Base-by-base conservation (phyloP, 2,797 vertebrate genomes). In the Kryptolebias ocellatus region DNA sequence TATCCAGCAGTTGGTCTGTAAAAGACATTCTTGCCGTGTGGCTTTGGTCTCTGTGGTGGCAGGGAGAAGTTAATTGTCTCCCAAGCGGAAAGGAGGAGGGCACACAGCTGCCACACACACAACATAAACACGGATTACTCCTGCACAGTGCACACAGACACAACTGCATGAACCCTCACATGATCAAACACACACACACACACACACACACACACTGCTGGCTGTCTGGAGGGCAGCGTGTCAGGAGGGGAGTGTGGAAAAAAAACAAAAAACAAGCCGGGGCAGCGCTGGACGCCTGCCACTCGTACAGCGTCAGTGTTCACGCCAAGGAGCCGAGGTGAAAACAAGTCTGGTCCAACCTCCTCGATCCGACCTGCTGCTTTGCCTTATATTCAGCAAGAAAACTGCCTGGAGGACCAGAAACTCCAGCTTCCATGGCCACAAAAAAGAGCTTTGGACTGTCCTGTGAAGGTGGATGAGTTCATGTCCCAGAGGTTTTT, bases 1-100 rank as follows among this genome's bases (percentile, higher is more conserved):
- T 85, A 73, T 76, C 67, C 63, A 54, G 29, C 62, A 20, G 51
- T 72, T 50, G 60, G 71, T 82, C 71, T 60, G 57, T 93, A 87
- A 94, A 94, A 93, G 91, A 87, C 92, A 94, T 94, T 94, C 92
- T 91, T 94, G 83, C 66, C 67, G 74, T 20, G 81, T 90, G 86
- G 79, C 85, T 94, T 81, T 64, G 87, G 93, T 94, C 90, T 92
- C 92, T 93, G 87, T 91, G 91, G 92, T 90, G 83, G 84, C 89
- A 62, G 72, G 77, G 76, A 81, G 79, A 57, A 44, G 77, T 71
- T 64, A 83, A 86, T 89, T 89, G 87, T 86, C 84, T 81, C 55
- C 53, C 70, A 70, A 72, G 64, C 74, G 54, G 70, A 79, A 79
- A 72, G 73, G 72, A 83, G 82, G 79, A 87, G 79, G 79, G 68